These are phyloP conservation scores for Laticauda colubrina DNA, from an alignment of 2,113 vertebrate genomes.

Conservation along the genomic window DNA sequence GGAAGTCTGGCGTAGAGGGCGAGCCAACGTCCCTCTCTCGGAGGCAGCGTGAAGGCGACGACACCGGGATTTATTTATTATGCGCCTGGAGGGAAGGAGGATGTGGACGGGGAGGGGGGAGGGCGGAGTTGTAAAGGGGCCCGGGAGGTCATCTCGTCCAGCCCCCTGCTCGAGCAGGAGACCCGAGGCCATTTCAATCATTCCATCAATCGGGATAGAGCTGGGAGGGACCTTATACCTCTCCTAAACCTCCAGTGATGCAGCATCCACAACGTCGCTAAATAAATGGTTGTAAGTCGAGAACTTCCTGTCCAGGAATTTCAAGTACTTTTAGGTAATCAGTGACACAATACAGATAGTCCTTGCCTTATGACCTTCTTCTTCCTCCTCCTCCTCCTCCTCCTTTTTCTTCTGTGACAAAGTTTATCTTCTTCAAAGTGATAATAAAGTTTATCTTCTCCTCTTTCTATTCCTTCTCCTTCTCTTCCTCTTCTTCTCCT, in stretches of 20 bases:
- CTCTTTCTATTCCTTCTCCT: fast-evolving
- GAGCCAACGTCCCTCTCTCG: background rate
- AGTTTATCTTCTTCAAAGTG: too few species aligned
- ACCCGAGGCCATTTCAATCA: background rate
- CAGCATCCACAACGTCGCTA: too few species aligned
- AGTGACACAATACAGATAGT: too few species aligned
- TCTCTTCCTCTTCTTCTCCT: fast-evolving
- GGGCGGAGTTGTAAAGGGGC: background rate
- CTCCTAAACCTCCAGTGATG: background rate
- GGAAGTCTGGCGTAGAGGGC: background rate
- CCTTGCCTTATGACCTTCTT: too few species aligned
- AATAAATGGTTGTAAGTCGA: too few species aligned
- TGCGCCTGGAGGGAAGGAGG: background rate
- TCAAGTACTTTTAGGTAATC: too few species aligned
- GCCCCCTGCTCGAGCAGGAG: background rate
- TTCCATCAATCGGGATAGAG: background rate
- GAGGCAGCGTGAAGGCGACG: too few species aligned
- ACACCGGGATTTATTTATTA: background rate
- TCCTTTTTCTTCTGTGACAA: too few species aligned
- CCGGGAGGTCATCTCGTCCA: background rate
- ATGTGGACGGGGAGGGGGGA: background rate
- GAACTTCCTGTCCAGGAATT: too few species aligned
- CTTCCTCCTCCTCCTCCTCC: too few species aligned
- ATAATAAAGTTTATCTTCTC: too few species aligned
- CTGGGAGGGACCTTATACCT: background rate